Evolutionary conservation across 92 coral and sea anemone species (phyloP).

Genomic region (Zoanthus sansibaricus): DNA sequence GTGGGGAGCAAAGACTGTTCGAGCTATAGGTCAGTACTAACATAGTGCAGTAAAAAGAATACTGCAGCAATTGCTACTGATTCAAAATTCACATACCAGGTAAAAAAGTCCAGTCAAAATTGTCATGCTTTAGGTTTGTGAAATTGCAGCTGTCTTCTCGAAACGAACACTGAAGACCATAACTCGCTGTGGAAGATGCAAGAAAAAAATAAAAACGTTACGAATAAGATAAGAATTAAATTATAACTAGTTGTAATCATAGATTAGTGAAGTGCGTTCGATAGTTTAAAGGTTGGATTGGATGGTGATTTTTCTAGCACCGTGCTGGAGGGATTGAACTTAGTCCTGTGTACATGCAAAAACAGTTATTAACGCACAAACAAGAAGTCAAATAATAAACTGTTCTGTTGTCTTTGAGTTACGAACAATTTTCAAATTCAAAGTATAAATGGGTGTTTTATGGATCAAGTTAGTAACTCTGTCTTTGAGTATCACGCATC

Average conservation of each 20-base stretch:
- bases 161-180: conserved; percentile 9
- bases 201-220: background rate
- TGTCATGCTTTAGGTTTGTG: conserved; percentile 10
- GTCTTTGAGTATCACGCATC: too few species aligned
- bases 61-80: background rate
- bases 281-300: too few species aligned
- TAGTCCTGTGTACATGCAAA: background rate
- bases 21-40: background rate
- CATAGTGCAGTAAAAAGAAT: background rate
- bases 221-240: background rate
- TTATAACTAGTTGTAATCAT: background rate
- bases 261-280: too few species aligned
- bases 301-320: too few species aligned
- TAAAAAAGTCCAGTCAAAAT: conserved; percentile 31
- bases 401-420: too few species aligned
- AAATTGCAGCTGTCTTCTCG: conserved; percentile 15
- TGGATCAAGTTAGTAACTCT: too few species aligned
- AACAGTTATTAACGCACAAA: too few species aligned
- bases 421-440: too few species aligned
- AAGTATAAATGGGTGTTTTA: too few species aligned
- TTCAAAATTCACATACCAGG: background rate
- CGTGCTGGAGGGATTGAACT: too few species aligned
- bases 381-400: too few species aligned
- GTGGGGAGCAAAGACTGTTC: background rate
- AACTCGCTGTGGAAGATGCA: background rate